Evolutionary conservation across 2,888 invertebrate species (phyloP).

Genomic region (Coecobrya sp.): DNA sequence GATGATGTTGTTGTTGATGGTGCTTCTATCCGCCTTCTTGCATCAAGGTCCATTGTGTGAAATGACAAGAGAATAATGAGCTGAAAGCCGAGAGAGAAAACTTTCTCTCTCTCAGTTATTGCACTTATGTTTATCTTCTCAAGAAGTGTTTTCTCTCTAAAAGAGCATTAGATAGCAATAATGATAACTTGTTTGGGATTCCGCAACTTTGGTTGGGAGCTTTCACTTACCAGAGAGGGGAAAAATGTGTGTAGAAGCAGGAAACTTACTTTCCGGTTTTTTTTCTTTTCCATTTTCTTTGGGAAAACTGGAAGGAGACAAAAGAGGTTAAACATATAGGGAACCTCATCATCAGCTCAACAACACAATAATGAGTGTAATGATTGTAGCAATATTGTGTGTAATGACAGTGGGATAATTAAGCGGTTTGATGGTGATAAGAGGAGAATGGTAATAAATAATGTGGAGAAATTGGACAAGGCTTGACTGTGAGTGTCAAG

Average conservation of each 20-base stretch:
- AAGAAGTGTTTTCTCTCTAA: background rate
- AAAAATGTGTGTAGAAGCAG: background rate
- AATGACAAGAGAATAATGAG: constrained; percentile 62
- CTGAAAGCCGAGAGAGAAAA: constrained; percentile 2
- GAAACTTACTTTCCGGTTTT: background rate
- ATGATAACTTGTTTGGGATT: background rate
- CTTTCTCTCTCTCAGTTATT: background rate
- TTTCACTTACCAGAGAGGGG: background rate
- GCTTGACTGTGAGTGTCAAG: background rate
- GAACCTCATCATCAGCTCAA: background rate
- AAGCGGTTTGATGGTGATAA: background rate
- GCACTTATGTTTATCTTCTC: constrained; percentile 5
- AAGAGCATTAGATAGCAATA: background rate
- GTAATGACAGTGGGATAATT: background rate
- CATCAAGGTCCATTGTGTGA: constrained; percentile 45
- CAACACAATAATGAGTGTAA: background rate
- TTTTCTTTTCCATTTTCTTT: background rate
- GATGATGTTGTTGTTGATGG: constrained; percentile 36
- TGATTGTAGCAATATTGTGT: background rate
- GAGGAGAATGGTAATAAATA: background rate
- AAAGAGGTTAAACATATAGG: background rate
- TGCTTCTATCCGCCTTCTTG: constrained; percentile 46
- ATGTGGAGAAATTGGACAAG: background rate
- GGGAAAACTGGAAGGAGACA: background rate
- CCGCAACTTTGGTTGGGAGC: background rate